Conservation (phyloP, 2,888 invertebrate genomes). For the Drosophila seclusa region DNA sequence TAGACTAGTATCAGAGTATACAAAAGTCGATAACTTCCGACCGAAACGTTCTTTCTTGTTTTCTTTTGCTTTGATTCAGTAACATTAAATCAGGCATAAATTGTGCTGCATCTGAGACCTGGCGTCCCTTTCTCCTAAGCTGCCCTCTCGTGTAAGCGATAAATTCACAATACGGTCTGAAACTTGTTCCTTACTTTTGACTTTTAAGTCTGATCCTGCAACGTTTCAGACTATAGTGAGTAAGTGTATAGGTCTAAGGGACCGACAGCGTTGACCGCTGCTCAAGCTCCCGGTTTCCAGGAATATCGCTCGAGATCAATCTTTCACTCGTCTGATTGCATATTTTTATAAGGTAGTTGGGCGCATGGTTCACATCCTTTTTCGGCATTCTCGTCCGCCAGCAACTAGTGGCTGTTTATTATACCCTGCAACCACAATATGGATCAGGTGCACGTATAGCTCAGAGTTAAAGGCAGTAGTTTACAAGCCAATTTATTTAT, state of each 20-base stretch:
- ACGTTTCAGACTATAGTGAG: slow-evolving; percentile 26
- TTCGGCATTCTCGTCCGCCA: slow-evolving; percentile 62
- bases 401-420: slow-evolving; percentile 30
- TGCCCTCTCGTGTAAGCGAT: slow-evolving; percentile 54
- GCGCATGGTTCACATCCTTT: slow-evolving; percentile 74
- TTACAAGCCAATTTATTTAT: neutral
- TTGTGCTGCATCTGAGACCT: slow-evolving; percentile 20
- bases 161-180: slow-evolving; percentile 47
- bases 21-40: neutral
- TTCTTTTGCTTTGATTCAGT: slow-evolving; percentile 15
- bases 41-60: neutral
- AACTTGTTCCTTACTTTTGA: slow-evolving; percentile 43
- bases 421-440: slow-evolving; percentile 16
- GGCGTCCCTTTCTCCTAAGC: slow-evolving; percentile 15
- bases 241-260: slow-evolving; percentile 44
- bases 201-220: slow-evolving; percentile 42
- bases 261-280: slow-evolving; percentile 33
- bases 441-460: neutral
- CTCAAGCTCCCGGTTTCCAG: slow-evolving; percentile 70
- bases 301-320: slow-evolving; percentile 84
- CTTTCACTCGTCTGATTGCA: slow-evolving; percentile 81
- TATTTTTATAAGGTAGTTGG: slow-evolving; percentile 81
- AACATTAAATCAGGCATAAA: slow-evolving; percentile 34
- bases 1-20: slow-evolving; percentile 10
- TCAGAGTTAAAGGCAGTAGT: neutral